phyloP scores from a whole-genome alignment of 2,113 vertebrate genomes.

The Mustelus asterias region DNA sequence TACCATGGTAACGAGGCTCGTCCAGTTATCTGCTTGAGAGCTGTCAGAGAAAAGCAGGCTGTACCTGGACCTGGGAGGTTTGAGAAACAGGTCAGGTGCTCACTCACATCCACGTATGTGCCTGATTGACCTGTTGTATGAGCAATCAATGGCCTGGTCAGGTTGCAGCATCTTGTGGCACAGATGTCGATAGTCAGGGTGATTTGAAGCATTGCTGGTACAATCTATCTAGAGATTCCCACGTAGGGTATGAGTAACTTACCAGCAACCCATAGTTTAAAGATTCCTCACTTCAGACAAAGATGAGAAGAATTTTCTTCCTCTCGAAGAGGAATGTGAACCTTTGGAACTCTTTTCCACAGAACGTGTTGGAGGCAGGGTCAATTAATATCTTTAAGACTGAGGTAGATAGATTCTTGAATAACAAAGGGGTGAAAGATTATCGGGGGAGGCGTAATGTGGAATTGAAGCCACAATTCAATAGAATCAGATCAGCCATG shows the following conservation, averaged over 20 bases:
- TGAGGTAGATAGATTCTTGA: too few relatives aligned
- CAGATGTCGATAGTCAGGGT: background rate
- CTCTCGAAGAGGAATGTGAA: too few relatives aligned
- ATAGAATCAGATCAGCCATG: too few relatives aligned
- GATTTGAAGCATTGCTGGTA: background rate
- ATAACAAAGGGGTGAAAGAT: too few relatives aligned
- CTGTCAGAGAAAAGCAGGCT: background rate
- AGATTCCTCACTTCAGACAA: background rate
- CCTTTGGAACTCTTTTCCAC: too few relatives aligned
- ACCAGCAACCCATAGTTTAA: too few relatives aligned
- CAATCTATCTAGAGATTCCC: background rate
- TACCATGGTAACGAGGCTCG: background rate
- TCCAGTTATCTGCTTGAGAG: background rate
- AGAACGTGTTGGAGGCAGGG: too few relatives aligned
- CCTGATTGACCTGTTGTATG: background rate
- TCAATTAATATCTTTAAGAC: too few relatives aligned
- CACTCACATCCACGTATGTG: background rate
- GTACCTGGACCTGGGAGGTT: background rate
- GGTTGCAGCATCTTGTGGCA: background rate
- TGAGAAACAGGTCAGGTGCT: background rate
- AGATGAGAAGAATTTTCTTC: too few relatives aligned
- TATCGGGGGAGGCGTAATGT: too few relatives aligned
- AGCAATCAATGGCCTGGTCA: background rate
- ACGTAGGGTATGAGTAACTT: background rate
- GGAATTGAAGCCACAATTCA: too few relatives aligned